Base-by-base conservation (phyloP, 2,797 vertebrate genomes). In the Typhlichthys eigenmanni region DNA sequence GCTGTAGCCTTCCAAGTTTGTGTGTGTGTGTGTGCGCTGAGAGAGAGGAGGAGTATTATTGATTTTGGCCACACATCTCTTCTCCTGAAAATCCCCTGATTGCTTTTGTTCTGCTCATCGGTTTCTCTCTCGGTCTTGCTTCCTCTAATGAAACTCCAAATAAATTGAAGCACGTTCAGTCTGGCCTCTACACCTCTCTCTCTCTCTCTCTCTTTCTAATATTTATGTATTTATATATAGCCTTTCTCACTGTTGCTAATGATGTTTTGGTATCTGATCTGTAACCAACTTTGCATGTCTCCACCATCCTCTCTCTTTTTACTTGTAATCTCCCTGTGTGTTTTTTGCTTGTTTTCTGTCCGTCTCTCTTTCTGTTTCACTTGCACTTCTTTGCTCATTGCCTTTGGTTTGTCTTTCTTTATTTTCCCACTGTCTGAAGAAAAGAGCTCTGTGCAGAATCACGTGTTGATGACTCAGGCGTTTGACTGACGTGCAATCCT, bases 141-240 rank as follows among this genome's bases (percentile, higher is more conserved):
- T 82, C 79, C 81, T 86, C 84, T 87, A 91, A 92, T 92, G 91
- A 91, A 91, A 89, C 80, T 89, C 86, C 81, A 89, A 90, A 91
- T 91, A 86, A 90, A 91, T 89, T 88, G 88, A 81, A 89, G 83
- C 89, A 89, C 82, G 82, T 85, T 82, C 74, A 2, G 61, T 69
- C 81, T 68, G 62, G 61, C 79, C 78, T 48, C 69, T 59, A 58
- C 50, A 46, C 48, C 78, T 48, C 69, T 59, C 71, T 54, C 69
- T 57, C 50, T 17, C 52, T 9, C 43, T 58, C 38, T 60, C 11
- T 19, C 50, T 29, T 47, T n/a, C n/a, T 48, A 1, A 72, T 71
- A 56, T 66, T 46, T 63, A 13, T 64, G 38, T 55, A 61, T 61
- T 11, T 60, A n/a, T 55, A 8, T 61, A 51, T 29, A 11, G 4